Evolutionary conservation across 2,888 invertebrate species (phyloP), one percentile per base, ranked within the genome.

Genomic region (Lasioglossum figueresi): DNA sequence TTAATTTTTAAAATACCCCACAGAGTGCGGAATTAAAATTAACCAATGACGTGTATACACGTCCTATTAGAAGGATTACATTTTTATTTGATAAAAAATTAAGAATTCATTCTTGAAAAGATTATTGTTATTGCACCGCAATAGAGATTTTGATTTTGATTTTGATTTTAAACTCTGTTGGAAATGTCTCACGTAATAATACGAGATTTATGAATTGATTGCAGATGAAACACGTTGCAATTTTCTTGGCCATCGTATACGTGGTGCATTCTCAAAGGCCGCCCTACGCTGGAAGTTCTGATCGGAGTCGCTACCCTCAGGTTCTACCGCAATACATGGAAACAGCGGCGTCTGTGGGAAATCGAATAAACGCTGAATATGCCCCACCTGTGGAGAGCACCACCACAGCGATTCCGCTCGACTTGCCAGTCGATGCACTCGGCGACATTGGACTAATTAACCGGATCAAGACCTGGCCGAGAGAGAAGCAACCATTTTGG

Each of bases 401-500:
- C n/a, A n/a, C n/a, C 12, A 31, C 56, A 5, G 16, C 76, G 0
- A 56, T 88, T 0, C 95, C 96, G 0, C 93, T 94, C 37, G 94
- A 95, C 40, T 92, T 97, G 45, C 97, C 97, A 0, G 93, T 97
- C 2, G 97, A 97, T 94, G 97, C 97, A 0, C 95, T 96, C 56
- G 97, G 97, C 1, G 97, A 97, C 91, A 93, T 94, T 71, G 95
- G 96, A 4, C 94, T 97, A 5, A 95, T 97, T 0, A 96, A 97
- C 68, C 95, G 96, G n/a, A 95, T 97, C 45, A 96, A 96, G 92
- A 95, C 96, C 59, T 96, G 97, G 94, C 97, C 97, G 0, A 93
- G 96, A 77, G 97, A 97, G 87, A 95, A 97, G 71, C 96, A 96
- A 86, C 97, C 97, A 0, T 97, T 97, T 94, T 97, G 97, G 97